Evolutionary conservation across 2,888 invertebrate genomes (phyloP).

Genomic region (Sarcophaga rosellei): DNA sequence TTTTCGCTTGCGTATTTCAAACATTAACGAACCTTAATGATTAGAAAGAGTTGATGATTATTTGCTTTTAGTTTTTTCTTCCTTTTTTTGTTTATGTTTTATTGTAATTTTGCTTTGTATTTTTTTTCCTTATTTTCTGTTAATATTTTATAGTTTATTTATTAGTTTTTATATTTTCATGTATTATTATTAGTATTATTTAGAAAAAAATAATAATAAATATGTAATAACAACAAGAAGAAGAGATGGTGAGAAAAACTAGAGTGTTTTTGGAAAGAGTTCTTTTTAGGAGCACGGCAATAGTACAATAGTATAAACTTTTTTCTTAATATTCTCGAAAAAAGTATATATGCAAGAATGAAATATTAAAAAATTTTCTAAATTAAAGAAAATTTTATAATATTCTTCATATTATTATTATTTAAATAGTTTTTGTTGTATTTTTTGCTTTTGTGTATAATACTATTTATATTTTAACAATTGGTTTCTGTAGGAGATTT

Average conservation of each 20-base stretch:
- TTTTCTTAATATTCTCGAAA: conserved; percentile 8
- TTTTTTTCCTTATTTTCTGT: conserved; percentile 11
- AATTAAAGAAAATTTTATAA: conserved; percentile 41
- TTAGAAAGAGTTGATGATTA: conserved; percentile 50
- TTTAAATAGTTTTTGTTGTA: conserved; percentile 38
- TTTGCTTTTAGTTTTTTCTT: conserved; percentile 36
- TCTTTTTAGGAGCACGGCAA: conserved; percentile 49
- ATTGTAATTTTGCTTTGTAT: conserved; percentile 31
- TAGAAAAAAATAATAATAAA: conserved; percentile 1
- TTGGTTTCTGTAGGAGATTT: too few species aligned
- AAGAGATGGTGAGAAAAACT: conserved; percentile 60
- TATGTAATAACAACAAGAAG: conserved; percentile 55
- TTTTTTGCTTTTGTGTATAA: background rate
- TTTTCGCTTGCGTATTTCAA: conserved; percentile 57
- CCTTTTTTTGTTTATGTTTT: conserved; percentile 5
- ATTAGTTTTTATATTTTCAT: conserved; percentile 25
- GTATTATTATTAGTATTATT: conserved; percentile 15
- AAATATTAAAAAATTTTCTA: conserved; percentile 46
- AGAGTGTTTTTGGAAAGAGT: conserved; percentile 46
- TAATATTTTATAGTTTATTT: background rate
- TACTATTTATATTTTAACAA: background rate
- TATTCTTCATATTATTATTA: conserved; percentile 36
- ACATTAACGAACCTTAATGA: conserved; percentile 57
- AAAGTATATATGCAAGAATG: conserved; percentile 36
- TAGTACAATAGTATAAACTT: conserved; percentile 25